Conservation (phyloP, 1,140 invertebrate species). For the Polypedilum vanderplanki region DNA sequence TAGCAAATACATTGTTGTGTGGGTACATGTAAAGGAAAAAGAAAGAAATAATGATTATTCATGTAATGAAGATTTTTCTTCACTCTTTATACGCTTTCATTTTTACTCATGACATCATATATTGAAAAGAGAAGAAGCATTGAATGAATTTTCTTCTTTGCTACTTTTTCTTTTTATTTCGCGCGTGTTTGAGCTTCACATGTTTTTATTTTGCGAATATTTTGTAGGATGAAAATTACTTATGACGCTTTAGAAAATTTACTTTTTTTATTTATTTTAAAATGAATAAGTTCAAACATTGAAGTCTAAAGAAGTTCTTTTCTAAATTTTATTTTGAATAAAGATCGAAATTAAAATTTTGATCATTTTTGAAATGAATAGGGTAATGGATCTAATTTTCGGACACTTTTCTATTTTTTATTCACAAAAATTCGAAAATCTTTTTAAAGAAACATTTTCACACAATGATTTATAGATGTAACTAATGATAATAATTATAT, state of each 20-base stretch:
- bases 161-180: not conserved
- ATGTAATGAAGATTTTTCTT: not conserved
- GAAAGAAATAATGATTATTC: not conserved
- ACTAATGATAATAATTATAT: too few relatives aligned
- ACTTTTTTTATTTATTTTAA: too few relatives aligned
- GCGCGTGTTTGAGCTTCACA: not conserved
- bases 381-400: too few relatives aligned
- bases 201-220: not conserved
- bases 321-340: too few relatives aligned
- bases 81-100: not conserved
- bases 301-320: too few relatives aligned
- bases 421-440: too few relatives aligned
- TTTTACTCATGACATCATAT: conserved; percentile 19
- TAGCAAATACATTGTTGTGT: not conserved
- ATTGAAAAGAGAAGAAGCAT: not conserved
- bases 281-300: too few relatives aligned
- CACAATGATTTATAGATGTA: too few relatives aligned
- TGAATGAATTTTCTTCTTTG: not conserved
- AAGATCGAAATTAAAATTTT: too few relatives aligned
- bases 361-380: too few relatives aligned
- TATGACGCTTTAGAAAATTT: not conserved
- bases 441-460: too few relatives aligned
- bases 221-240: not conserved
- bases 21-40: not conserved
- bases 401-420: too few relatives aligned